phyloP scores from a whole-genome alignment of 2,113 vertebrate genomes.

The Myotis brandtii region DNA sequence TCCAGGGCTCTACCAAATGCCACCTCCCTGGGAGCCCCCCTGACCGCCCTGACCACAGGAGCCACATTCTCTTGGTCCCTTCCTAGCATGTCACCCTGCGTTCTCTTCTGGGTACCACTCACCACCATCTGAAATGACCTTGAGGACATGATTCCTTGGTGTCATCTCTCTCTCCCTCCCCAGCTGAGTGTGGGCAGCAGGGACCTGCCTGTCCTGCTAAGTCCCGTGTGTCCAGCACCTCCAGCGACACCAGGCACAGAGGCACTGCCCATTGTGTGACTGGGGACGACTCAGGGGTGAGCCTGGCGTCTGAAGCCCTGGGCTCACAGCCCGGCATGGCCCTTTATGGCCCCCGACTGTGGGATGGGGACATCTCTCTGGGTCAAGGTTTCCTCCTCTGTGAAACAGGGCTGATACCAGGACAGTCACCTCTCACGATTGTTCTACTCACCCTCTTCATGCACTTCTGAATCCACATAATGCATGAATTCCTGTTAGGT shows the following conservation, averaged over 20 bases:
- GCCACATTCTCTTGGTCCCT: background rate
- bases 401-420: background rate
- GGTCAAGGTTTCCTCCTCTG: background rate
- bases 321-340: background rate
- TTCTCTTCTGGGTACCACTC: background rate
- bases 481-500: too few relatives aligned
- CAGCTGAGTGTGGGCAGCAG: background rate
- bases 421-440: background rate
- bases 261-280: background rate
- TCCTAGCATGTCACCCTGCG: background rate
- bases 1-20: background rate
- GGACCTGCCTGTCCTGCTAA: too few relatives aligned
- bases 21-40: background rate
- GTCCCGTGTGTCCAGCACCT: background rate
- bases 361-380: background rate
- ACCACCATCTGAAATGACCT: background rate
- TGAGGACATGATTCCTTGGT: background rate
- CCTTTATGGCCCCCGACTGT: background rate
- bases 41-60: accelerated
- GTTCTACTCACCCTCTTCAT: background rate
- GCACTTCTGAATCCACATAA: background rate
- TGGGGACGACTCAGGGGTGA: background rate
- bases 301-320: background rate
- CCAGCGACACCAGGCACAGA: background rate
- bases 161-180: background rate